Percentiles rank a stretch among this genome's conserved stretches.
Evolutionary conservation across 2,797 vertebrate genomes (phyloP).

Genomic region (Diplodus puntazzo): DNA sequence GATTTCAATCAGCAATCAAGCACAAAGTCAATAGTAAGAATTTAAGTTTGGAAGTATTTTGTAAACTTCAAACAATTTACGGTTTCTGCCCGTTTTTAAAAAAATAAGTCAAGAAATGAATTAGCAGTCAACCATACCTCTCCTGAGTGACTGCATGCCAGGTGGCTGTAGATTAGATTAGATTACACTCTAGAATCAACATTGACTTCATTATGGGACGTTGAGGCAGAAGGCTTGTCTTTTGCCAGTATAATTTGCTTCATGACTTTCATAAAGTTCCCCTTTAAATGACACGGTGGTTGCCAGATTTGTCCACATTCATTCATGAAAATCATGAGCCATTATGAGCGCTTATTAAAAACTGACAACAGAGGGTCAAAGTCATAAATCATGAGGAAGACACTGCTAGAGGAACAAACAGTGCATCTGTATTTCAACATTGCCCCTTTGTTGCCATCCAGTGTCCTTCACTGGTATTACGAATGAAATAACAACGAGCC

Average conservation of each 20-base stretch:
- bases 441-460: slow-evolving; percentile 60
- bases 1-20: too few species aligned
- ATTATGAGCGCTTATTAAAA: slow-evolving; percentile 20
- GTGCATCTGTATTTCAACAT: neutral
- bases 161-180: too few species aligned
- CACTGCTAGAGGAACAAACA: neutral
- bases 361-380: neutral
- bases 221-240: too few species aligned
- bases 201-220: too few species aligned
- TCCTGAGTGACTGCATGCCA: too few species aligned
- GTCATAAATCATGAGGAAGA: slow-evolving; percentile 21
- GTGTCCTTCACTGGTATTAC: slow-evolving; percentile 58
- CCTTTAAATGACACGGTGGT: slow-evolving; percentile 4
- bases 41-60: too few species aligned
- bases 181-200: too few species aligned
- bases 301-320: slow-evolving; percentile 1
- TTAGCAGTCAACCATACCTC: too few species aligned
- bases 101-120: too few species aligned
- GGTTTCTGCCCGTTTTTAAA: too few species aligned
- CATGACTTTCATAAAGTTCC: neutral
- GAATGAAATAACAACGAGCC: neutral
- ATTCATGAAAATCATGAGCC: slow-evolving; percentile 1
- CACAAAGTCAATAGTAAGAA: too few species aligned
- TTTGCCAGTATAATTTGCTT: neutral
- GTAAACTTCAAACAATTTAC: too few species aligned